A percentile compares a stretch with the other conserved stretches of the same genome.
These are phyloP conservation scores for Octopus bimaculoides DNA, from an alignment of 1,140 invertebrate species.

Conservation along the genomic window DNA sequence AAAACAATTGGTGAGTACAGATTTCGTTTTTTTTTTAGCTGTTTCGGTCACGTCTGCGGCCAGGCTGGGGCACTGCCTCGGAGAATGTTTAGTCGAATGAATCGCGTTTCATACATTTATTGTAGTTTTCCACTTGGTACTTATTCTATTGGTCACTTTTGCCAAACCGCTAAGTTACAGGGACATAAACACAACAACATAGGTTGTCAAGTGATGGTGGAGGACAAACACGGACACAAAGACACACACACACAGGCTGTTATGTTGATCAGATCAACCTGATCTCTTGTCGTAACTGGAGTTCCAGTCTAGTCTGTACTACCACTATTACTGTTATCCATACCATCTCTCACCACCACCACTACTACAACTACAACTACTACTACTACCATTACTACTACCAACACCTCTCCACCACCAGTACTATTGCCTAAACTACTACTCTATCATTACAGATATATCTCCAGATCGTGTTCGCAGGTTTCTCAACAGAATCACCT, in stretches of 20 bases:
- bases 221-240: no score
- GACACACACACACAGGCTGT: no score
- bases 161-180: background rate
- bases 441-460: constrained; percentile 36
- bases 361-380: background rate
- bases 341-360: background rate
- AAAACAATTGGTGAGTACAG: constrained; percentile 35
- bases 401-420: no score
- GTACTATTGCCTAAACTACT: background rate
- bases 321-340: background rate
- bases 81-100: background rate
- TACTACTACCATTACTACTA: background rate
- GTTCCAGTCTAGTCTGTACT: no score
- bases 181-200: background rate
- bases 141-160: background rate
- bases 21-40: background rate
- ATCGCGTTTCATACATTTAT: background rate
- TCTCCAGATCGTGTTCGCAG: constrained; percentile 42
- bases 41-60: constrained; percentile 41
- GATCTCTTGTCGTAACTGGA: no score
- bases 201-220: background rate
- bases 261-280: no score
- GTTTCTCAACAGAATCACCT: constrained; percentile 44
- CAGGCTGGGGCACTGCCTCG: constrained; percentile 10
- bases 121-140: background rate